Base-by-base conservation (phyloP, 2,113 vertebrate genomes). In the Phylloscopus trochiloides region DNA sequence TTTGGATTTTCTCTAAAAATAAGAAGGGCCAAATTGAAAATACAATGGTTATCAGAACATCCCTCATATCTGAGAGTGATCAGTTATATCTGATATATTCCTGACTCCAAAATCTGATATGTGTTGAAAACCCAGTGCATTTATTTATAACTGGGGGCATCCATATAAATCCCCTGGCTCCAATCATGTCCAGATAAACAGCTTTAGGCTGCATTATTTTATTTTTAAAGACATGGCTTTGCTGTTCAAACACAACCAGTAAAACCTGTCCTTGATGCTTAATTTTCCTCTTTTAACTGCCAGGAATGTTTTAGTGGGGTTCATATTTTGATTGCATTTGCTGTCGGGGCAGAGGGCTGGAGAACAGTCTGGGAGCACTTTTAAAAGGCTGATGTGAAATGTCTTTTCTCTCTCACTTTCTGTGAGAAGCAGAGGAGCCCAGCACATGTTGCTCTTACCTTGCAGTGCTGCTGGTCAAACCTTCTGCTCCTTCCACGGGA, bases 1-100 rank as follows among this genome's bases (percentile, higher is more conserved):
- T 95, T 92, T 1, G 4, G 21, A 59, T 88, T 94, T 58, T 80
- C 70, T 81, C 63, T 88, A 66, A 96, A 97, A 94, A 91, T 86
- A 90, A 94, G 22, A 68, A 92, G 36, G 42, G 17, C 5, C 29
- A 91, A 93, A 93, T 52, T 66, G 73, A 66, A 85, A 92, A 79
- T 63, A 43, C 43, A 68, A 4, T 61, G 32, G 26, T 91, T 94
- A 75, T 72, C 80, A 79, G 93, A 67, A 82, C 55, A 80, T 54
- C 29, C 22, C 15, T 82, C 73, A 84, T 90, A 78, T 42, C 58
- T 74, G 83, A 76, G 75, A 74, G 55, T 4, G 20, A 90, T 86
- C 67, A 45, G 38, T 43, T 59, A 19, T 59, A 80, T 40, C 40
- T 14, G 40, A 40, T 40, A 40, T 40, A 14, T 40, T 40, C 14